A percentile compares a stretch with the other conserved stretches of the same genome.
phyloP scores from a whole-genome alignment of 2,113 vertebrate species.

The Anser brachyrhynchus region DNA sequence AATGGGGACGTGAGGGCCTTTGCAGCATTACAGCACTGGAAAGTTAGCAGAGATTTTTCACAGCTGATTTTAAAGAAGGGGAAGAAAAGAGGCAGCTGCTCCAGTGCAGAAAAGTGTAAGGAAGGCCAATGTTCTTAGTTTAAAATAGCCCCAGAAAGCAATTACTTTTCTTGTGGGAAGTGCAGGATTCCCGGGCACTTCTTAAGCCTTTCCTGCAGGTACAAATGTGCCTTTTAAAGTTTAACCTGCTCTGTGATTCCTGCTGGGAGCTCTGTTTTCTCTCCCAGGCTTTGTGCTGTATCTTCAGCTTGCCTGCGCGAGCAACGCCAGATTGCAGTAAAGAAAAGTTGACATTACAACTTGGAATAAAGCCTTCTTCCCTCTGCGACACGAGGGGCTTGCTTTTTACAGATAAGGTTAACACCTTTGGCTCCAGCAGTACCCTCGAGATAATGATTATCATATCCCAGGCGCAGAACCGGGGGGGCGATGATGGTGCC shows the following conservation, averaged over 20 bases:
- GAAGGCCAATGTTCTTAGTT: neutral
- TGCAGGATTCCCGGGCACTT: constrained; percentile 18
- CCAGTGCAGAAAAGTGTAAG: neutral
- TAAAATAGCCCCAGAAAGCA: constrained; percentile 59
- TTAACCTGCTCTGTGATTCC: constrained; percentile 29
- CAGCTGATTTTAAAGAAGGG: constrained; percentile 1
- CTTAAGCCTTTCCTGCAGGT: constrained; percentile 51
- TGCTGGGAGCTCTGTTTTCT: constrained; percentile 34
- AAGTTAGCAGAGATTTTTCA: neutral
- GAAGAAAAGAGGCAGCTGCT: neutral
- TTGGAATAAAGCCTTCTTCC: constrained; percentile 1
- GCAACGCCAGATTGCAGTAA: neutral
- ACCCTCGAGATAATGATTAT: neutral
- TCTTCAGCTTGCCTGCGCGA: neutral
- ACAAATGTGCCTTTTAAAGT: constrained; percentile 43
- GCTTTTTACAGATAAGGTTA: neutral
- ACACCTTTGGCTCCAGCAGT: neutral
- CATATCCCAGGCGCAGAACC: neutral
- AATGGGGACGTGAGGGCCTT: neutral
- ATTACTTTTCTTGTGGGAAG: constrained; percentile 37
- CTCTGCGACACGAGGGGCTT: neutral
- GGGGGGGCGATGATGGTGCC: neutral
- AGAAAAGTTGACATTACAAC: constrained; percentile 12
- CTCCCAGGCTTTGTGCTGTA: constrained; percentile 27
- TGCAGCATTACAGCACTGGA: neutral